Conservation (phyloP, 2,113 vertebrate genomes). For the Siniperca chuatsi region DNA sequence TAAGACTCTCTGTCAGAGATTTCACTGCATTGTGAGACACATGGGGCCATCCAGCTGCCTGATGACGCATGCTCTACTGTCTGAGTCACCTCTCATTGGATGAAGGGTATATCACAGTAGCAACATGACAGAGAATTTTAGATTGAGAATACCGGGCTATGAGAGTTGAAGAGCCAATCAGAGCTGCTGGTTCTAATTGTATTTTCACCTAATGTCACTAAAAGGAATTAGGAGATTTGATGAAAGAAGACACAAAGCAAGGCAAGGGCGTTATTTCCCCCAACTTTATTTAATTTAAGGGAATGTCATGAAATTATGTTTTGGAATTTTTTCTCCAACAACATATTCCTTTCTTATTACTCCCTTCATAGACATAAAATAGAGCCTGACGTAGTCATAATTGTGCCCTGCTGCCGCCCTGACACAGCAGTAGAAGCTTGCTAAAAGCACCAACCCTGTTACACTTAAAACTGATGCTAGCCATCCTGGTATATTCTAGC, state of each 20-base stretch:
- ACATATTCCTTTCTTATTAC: background rate
- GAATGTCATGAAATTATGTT: background rate
- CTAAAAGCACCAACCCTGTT: too few species aligned
- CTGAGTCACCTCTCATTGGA: conserved; percentile 6
- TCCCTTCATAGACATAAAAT: background rate
- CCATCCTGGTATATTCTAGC: too few species aligned
- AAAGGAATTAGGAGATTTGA: background rate
- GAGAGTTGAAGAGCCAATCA: background rate
- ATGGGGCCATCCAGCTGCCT: background rate
- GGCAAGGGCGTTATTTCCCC: background rate
- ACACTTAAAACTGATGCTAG: too few species aligned
- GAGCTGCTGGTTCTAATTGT: background rate
- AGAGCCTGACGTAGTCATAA: background rate
- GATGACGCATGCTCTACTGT: background rate
- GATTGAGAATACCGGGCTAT: background rate
- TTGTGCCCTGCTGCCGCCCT: too few species aligned
- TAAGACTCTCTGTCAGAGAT: background rate
- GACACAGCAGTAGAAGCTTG: too few species aligned
- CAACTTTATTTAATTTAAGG: background rate
- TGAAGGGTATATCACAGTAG: background rate
- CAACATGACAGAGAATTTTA: background rate
- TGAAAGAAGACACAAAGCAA: background rate
- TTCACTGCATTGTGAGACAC: background rate
- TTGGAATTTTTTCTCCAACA: too few species aligned
- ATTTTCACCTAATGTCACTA: background rate